Conservation (phyloP, 2,888 invertebrate genomes). For the Blera fallax region DNA sequence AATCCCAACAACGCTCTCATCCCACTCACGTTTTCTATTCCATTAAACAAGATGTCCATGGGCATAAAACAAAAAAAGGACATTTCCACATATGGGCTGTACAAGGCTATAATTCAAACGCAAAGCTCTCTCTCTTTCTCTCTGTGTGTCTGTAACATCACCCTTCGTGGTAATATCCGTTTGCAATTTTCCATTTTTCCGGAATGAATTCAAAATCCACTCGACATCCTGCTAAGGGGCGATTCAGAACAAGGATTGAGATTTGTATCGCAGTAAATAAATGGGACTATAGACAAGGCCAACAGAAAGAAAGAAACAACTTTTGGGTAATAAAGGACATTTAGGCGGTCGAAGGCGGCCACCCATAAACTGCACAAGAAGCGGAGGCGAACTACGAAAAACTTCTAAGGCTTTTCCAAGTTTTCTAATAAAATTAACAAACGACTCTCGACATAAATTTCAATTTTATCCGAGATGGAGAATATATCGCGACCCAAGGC, state of each 20-base stretch:
- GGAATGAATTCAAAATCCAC: background rate
- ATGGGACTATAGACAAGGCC: background rate
- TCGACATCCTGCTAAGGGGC: background rate
- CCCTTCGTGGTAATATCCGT: background rate
- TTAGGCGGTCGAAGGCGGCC: background rate
- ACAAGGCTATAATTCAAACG: background rate
- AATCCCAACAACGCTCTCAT: background rate
- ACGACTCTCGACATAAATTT: background rate
- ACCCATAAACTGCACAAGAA: background rate
- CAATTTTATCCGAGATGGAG: background rate
- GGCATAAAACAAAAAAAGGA: background rate
- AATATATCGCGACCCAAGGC: background rate
- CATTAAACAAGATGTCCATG: background rate
- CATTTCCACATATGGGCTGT: background rate
- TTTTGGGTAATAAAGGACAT: conserved; percentile 1
- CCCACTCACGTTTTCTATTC: background rate
- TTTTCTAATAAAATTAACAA: conserved; percentile 11
- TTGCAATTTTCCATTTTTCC: background rate
- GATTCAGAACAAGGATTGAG: background rate
- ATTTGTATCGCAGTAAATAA: conserved; percentile 4
- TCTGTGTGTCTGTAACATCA: background rate
- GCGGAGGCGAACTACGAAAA: background rate
- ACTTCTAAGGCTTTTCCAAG: background rate
- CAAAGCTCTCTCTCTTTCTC: background rate
- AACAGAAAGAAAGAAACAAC: background rate